Evolutionary conservation across 2,113 vertebrate genomes (phyloP), one percentile per base, ranked within the genome.

Genomic region (Sebastes fasciatus): DNA sequence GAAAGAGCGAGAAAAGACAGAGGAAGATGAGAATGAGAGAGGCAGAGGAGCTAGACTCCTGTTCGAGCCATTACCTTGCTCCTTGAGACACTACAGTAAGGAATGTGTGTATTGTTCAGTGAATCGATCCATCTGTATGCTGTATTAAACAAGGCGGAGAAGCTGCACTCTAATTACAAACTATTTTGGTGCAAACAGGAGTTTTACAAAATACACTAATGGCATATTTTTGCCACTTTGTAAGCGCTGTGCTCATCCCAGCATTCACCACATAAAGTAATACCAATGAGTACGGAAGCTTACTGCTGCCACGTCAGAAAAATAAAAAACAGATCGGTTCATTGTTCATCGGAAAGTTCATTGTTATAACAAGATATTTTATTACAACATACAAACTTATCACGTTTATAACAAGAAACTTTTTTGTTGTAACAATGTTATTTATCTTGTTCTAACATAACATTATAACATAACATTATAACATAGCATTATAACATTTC

Each of bases 91-190:
- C 52, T 49, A 71, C 78, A 74, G 51, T 62, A 61, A 83, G 51
- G 66, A 89, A 82, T 74, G 83, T 74, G 77, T 55, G 66, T 82
- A 86, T 85, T 89, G 88, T 85, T 86, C 72, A 58, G 65, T 23
- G 63, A 69, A 84, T 79, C 49, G 26, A 87, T 87, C 87, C 69
- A 86, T 88, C 80, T 78, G 55, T 43, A 57, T 70, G 82, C 64
- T 67, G 70, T 64, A 76, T 42, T 45, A 58, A 84, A 73, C 63
- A 68, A 80, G 55, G 54, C 1, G 6, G 46, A 83, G 81, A 71
- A 86, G 67, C 65, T 58, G 80, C 80, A 64, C 75, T 82, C 43
- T 78, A 72, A 91, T 88, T 80, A 76, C 54, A 72, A 83, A 82
- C 62, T 79, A 72, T 84, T 77, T 76, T 57, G 46, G 60, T 11